Evolutionary conservation across 1,140 invertebrate genomes (phyloP), one percentile per base, ranked within the genome.

Genomic region (Anagrus nilaparvatae): DNA sequence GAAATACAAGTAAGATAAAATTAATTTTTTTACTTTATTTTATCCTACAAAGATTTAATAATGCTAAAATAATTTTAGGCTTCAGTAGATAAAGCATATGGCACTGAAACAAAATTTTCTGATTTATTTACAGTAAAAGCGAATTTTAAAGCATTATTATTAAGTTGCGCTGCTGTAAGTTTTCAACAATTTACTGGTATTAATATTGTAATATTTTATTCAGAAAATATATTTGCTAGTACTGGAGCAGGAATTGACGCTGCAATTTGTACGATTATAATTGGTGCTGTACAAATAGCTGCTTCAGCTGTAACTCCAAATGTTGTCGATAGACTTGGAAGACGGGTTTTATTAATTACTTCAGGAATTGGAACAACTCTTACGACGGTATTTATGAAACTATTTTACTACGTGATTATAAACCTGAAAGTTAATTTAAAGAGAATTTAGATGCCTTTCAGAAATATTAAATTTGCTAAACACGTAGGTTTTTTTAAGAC

Each of bases 161-260:
- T 86, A 24, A 79, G 78, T 0, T 74, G 81, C 42, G 74, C 77
- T 3, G 65, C 91, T 33, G 79, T 85, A 37, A 59, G 75, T 33
- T 81, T 82, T 58, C 84, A 86, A 53, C 83, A 87, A 60, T 65
- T 88, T n/a, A 81, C 78, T 3, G 87, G 87, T 16, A 85, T 86
- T 52, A 90, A 88, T 60, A 80, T 84, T 3, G 79, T 92, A 1
- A 72, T 90, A 13, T 89, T 89, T 61, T 89, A 85, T 57, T 78
- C 84, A 43, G 75, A 80, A 28, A 69, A 65, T 2, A 89, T 85
- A 53, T 89, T 84, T 52, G 50, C 60, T 1, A 70, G 71, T 5
- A 74, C 84, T 5, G 75, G 77, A 1, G 75, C 73, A 1, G 59
- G 18, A 55, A 47, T 87, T 0, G 59, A 76, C 14, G 61, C 77